Evolutionary conservation across 2,888 invertebrate species (phyloP).

Genomic region (Thymelicus acteon): DNA sequence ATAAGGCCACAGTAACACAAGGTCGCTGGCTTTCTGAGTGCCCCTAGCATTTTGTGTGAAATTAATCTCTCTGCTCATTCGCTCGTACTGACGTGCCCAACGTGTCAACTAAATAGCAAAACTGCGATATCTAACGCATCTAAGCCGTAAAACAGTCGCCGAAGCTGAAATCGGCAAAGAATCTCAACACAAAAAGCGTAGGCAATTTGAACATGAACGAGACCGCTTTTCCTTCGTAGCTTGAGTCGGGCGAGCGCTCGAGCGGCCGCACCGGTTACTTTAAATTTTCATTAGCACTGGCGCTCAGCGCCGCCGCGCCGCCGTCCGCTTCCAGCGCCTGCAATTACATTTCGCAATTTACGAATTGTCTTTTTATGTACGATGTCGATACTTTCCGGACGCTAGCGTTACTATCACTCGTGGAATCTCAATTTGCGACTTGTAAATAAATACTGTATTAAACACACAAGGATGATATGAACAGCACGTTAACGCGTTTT

Average conservation of each 20-base stretch:
- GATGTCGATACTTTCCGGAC: slow-evolving; percentile 54
- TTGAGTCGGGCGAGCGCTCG: slow-evolving; percentile 47
- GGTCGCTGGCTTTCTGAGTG: too few relatives aligned
- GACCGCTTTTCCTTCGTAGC: slow-evolving; percentile 39
- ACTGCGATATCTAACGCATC: too few relatives aligned
- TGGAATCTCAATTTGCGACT: slow-evolving; percentile 17
- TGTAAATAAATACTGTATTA: background rate
- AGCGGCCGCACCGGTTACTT: slow-evolving; percentile 67
- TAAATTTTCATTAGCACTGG: slow-evolving; percentile 78
- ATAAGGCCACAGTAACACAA: too few relatives aligned
- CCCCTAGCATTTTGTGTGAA: too few relatives aligned
- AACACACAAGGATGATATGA: too few relatives aligned
- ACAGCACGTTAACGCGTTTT: background rate
- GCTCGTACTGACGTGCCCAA: too few relatives aligned
- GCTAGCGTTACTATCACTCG: slow-evolving; percentile 43
- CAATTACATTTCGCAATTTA: slow-evolving; percentile 77
- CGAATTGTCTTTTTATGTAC: slow-evolving; percentile 73
- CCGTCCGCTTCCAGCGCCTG: slow-evolving; percentile 52
- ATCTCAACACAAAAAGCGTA: background rate
- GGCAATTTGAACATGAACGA: background rate
- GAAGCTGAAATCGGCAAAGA: too few relatives aligned
- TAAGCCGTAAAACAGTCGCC: too few relatives aligned
- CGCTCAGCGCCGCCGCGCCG: slow-evolving; percentile 45
- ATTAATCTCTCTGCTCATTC: too few relatives aligned
- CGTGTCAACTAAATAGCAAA: too few relatives aligned